These are phyloP conservation scores for Drosophila cracens DNA, from an alignment of 2,888 invertebrate genomes.

Conservation along the genomic window DNA sequence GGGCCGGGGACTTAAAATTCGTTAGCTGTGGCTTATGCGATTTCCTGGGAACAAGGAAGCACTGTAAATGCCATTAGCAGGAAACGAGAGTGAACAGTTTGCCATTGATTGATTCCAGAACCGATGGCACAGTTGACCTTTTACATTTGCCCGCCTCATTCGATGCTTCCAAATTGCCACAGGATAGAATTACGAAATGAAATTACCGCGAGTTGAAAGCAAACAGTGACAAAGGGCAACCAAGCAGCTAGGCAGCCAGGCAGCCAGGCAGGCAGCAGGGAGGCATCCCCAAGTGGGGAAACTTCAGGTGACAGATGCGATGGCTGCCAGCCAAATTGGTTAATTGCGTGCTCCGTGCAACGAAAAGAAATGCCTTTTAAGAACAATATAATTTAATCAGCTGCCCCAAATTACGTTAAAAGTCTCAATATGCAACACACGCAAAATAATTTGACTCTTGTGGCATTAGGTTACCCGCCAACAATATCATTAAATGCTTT, in stretches of 20 bases:
- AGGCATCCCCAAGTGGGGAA: not conserved
- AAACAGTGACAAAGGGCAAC: conserved; percentile 29
- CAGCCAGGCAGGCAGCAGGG: too few relatives aligned
- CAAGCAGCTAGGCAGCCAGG: not conserved
- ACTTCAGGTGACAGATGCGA: conserved; percentile 12
- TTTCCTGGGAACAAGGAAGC: conserved; percentile 32
- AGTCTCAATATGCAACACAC: conserved; percentile 9
- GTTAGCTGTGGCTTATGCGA: conserved; percentile 35
- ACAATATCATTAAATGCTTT: conserved; percentile 21
- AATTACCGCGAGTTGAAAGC: conserved; percentile 58
- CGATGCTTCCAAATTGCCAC: conserved; percentile 27
- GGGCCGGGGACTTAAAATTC: conserved; percentile 5
- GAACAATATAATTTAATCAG: conserved; percentile 10
- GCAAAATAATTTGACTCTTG: conserved; percentile 8
- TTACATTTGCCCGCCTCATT: conserved; percentile 32
- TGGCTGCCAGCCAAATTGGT: conserved; percentile 46
- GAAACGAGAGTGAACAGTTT: conserved; percentile 9
- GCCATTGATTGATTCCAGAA: conserved; percentile 17
- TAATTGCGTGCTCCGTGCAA: conserved; percentile 55
- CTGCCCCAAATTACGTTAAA: not conserved
- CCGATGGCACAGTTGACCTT: conserved; percentile 33
- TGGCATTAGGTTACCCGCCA: conserved; percentile 27
- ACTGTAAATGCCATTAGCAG: not conserved
- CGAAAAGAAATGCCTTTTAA: conserved; percentile 40
- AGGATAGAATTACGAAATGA: conserved; percentile 56